Conservation (phyloP, 2,888 invertebrate species). For the Pedicia rivosa region DNA sequence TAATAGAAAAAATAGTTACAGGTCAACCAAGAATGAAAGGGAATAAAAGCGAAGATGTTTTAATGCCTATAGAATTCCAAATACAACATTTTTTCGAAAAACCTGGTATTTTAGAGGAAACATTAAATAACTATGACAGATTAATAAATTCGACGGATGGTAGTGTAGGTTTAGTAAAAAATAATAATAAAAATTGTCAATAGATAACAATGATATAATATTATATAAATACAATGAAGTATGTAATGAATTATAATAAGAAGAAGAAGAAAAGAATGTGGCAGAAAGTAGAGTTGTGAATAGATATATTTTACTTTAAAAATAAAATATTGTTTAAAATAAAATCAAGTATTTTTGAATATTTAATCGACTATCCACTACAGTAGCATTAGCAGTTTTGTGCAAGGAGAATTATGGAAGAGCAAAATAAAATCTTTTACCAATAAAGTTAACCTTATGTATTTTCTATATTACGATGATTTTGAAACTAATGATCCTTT, state of each 20-base stretch:
- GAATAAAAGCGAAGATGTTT: slow-evolving; percentile 9
- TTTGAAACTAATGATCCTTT: slow-evolving; percentile 10
- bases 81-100: slow-evolving; percentile 11
- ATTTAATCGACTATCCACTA: too few relatives aligned
- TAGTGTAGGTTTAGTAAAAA: too few relatives aligned
- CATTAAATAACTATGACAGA: slow-evolving; percentile 6
- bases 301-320: too few relatives aligned
- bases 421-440: slow-evolving; percentile 6
- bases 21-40: slow-evolving; percentile 9
- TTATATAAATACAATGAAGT: too few relatives aligned
- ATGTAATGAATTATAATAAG: too few relatives aligned
- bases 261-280: too few relatives aligned
- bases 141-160: slow-evolving; percentile 2
- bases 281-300: too few relatives aligned
- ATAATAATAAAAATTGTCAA: too few relatives aligned
- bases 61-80: slow-evolving; percentile 11
- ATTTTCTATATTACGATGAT: slow-evolving; percentile 9
- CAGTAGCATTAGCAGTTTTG: slow-evolving; percentile 7
- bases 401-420: slow-evolving; percentile 9
- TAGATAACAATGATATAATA: too few relatives aligned
- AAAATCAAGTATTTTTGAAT: too few relatives aligned
- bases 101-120: slow-evolving; percentile 7
- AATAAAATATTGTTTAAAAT: too few relatives aligned
- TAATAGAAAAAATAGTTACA: slow-evolving; percentile 1
- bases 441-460: slow-evolving; percentile 6